A percentile compares a stretch with the other conserved stretches of the same genome.
Conservation (phyloP, 2,888 invertebrate genomes). For the Sphecodes monilicornis region DNA sequence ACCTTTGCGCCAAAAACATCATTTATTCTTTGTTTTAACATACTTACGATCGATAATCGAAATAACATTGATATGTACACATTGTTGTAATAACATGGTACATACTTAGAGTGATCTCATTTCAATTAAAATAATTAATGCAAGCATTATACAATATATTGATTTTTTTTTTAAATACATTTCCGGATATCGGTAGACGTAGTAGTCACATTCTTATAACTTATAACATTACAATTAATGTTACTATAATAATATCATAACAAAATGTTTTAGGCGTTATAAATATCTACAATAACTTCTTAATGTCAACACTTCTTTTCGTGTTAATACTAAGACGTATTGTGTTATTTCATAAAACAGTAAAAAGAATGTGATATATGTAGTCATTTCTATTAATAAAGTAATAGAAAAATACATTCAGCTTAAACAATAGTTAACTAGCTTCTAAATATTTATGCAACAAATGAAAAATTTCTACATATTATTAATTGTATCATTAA, state of each 20-base stretch:
- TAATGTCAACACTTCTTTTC: background rate
- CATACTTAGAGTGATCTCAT: background rate
- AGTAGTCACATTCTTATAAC: background rate
- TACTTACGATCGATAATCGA: no score
- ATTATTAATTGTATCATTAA: constrained; percentile 4
- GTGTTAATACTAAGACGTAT: background rate
- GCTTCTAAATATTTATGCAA: background rate
- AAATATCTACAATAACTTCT: background rate
- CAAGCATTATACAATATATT: background rate
- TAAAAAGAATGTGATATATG: background rate
- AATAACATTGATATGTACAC: no score
- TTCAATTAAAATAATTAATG: background rate
- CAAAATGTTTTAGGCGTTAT: background rate
- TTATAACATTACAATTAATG: background rate
- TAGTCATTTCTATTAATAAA: background rate
- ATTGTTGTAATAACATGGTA: background rate
- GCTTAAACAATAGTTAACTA: background rate
- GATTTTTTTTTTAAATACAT: background rate
- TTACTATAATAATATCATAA: background rate
- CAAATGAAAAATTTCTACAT: constrained; percentile 1
- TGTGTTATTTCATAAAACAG: background rate
- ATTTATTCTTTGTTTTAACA: no score
- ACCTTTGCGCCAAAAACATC: no score
- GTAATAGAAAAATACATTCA: background rate
- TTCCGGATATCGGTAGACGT: background rate